Evolutionary conservation across 2,888 invertebrate genomes (phyloP).

Genomic region (Troides helena): DNA sequence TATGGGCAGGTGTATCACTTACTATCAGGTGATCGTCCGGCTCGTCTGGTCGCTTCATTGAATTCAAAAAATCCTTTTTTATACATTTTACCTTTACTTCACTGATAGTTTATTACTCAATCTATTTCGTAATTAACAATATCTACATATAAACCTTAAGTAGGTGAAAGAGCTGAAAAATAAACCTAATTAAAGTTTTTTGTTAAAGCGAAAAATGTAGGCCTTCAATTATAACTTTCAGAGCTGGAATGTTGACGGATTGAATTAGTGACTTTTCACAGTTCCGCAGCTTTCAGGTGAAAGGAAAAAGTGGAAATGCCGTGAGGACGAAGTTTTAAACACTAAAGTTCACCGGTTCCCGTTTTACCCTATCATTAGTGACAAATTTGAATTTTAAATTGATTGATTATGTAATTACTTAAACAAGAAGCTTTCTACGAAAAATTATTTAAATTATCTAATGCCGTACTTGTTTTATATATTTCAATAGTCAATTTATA

Average conservation of each 20-base stretch:
- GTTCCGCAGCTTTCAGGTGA: neutral
- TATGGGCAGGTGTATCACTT: no score
- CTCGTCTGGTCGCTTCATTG: no score
- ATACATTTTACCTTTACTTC: no score
- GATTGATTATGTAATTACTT: neutral
- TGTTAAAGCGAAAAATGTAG: neutral
- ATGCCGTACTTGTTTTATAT: no score
- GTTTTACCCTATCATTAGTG: neutral
- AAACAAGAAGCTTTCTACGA: neutral
- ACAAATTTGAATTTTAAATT: neutral
- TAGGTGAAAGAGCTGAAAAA: neutral
- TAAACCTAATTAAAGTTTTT: neutral
- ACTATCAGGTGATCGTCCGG: no score
- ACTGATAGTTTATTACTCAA: no score
- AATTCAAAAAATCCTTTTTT: no score
- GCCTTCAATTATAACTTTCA: neutral
- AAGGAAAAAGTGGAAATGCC: neutral
- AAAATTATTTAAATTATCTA: neutral
- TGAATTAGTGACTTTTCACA: constrained; percentile 2
- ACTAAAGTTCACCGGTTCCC: neutral
- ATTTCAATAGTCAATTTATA: no score
- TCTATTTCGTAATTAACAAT: neutral
- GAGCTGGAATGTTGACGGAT: neutral
- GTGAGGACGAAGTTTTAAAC: neutral
- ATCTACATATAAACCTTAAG: neutral